Base-by-base conservation (phyloP, 2,888 invertebrate genomes). In the Druceiella hillmani region DNA sequence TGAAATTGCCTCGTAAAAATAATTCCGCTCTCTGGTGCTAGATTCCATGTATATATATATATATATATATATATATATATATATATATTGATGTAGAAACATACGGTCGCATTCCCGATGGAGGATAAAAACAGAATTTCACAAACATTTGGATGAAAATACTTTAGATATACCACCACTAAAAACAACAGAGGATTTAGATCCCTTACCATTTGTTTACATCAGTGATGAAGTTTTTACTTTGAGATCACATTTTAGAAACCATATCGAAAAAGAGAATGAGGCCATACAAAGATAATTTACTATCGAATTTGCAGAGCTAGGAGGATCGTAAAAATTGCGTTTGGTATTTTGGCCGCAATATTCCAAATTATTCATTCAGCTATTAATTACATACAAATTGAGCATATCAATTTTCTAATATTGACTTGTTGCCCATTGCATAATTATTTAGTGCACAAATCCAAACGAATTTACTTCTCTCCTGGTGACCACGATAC, bases 291-390 rank as follows among this genome's bases (percentile, higher is more conserved):
- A 27, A 40, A 34, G 33, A 36, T 34, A 36, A 46, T 44, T 13
- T 47, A 29, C 31, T 45, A 45, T 36, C 34, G 44, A 39, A 5
- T 45, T 4, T 43, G 31, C 31, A 43, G 47, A 43, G 42, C 47
- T 10, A 28, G 45, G 25, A 34, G 45, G 22, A 36, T 44, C 24
- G 40, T 44, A 30, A 44, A 44, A 42, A 46, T 44, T 34, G 40
- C 38, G 30, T 45, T 38, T 17, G 27, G 31, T 6, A 20, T 20
- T n/a, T n/a, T n/a, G n/a, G n/a, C n/a, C n/a, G n/a, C n/a, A n/a
- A n/a, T n/a, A n/a, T n/a, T n/a, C n/a, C n/a, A n/a, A n/a, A n/a
- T n/a, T n/a, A n/a, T n/a, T n/a, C n/a, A n/a, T n/a, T n/a, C n/a
- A n/a, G n/a, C n/a, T n/a, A n/a, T n/a, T n/a, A n/a, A n/a, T n/a